Evolutionary conservation across 2,113 vertebrate genomes (phyloP).

Genomic region (Ageneiosus marmoratus): DNA sequence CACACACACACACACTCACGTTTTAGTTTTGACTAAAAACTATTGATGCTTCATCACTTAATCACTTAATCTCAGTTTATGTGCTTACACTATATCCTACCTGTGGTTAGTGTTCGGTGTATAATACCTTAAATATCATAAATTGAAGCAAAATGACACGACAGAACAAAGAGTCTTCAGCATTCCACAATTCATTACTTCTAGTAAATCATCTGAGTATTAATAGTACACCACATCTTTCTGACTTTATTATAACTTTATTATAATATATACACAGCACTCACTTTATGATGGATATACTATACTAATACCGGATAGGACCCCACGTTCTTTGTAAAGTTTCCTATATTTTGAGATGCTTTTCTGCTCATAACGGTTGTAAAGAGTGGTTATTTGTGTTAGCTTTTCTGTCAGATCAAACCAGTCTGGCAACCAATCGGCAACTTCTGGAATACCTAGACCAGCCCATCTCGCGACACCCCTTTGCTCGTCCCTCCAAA

Average conservation of each 20-base stretch:
- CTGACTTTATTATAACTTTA: background rate
- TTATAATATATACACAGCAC: background rate
- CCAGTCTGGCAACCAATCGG: background rate
- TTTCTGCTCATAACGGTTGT: background rate
- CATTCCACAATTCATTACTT: background rate
- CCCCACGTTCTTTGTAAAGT: too few species aligned
- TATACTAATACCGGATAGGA: background rate
- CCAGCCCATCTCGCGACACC: too few species aligned
- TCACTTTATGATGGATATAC: background rate
- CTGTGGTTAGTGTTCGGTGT: background rate
- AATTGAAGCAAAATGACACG: background rate
- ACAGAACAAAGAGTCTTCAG: too few species aligned
- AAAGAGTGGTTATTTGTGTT: background rate
- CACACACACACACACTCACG: too few species aligned
- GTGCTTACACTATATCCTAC: background rate
- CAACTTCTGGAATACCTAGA: background rate
- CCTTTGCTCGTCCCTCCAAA: too few species aligned
- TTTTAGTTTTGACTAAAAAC: too few species aligned
- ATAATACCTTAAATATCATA: background rate
- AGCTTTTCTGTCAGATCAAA: background rate
- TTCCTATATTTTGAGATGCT: background rate
- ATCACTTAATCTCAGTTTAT: background rate
- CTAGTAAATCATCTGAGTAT: background rate
- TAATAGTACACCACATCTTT: background rate
- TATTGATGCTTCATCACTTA: too few species aligned